Evolutionary conservation across 2,797 vertebrate genomes (phyloP).

Genomic region (Urophycis tenuis): DNA sequence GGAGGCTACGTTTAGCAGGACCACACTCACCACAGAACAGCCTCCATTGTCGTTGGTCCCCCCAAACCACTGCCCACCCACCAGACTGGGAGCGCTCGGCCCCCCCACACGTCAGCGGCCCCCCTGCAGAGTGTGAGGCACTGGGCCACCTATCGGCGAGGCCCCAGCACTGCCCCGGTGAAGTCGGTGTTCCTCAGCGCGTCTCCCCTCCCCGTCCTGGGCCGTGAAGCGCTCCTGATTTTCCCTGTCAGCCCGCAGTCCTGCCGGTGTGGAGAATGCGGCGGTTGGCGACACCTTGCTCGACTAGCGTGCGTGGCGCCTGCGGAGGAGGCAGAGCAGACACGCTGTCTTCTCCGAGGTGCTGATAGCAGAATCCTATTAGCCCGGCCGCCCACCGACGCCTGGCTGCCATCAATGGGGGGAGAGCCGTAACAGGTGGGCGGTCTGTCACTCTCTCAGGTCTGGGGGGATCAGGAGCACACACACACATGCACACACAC

Average conservation of each 20-base stretch:
- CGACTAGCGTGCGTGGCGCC: slow-evolving; percentile 34
- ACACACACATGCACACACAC: too few relatives aligned
- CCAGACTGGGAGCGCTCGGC: too few relatives aligned
- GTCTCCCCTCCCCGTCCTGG: too few relatives aligned
- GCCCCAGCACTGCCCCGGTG: slow-evolving; percentile 14
- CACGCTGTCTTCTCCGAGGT: slow-evolving; percentile 57
- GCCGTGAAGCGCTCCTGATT: slow-evolving; percentile 38
- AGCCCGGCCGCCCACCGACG: slow-evolving; percentile 63
- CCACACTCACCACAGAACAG: too few relatives aligned
- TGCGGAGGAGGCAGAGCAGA: slow-evolving; percentile 61
- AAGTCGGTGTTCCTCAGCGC: slow-evolving; percentile 25
- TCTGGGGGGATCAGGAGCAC: too few relatives aligned
- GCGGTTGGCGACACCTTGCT: slow-evolving; percentile 32
- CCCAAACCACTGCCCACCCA: too few relatives aligned
- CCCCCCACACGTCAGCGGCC: too few relatives aligned
- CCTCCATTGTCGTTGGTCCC: too few relatives aligned
- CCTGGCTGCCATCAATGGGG: slow-evolving; percentile 55
- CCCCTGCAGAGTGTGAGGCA: too few relatives aligned
- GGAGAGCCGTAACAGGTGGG: slow-evolving; percentile 61
- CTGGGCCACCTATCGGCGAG: background rate
- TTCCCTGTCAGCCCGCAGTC: slow-evolving; percentile 39
- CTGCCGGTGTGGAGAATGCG: slow-evolving; percentile 14
- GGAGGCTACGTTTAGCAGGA: too few relatives aligned
- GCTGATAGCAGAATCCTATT: slow-evolving; percentile 70
- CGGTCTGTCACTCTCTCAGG: slow-evolving; percentile 62